phyloP scores from a whole-genome alignment of 92 coral and sea anemone species.

The Micromussa lordhowensis region DNA sequence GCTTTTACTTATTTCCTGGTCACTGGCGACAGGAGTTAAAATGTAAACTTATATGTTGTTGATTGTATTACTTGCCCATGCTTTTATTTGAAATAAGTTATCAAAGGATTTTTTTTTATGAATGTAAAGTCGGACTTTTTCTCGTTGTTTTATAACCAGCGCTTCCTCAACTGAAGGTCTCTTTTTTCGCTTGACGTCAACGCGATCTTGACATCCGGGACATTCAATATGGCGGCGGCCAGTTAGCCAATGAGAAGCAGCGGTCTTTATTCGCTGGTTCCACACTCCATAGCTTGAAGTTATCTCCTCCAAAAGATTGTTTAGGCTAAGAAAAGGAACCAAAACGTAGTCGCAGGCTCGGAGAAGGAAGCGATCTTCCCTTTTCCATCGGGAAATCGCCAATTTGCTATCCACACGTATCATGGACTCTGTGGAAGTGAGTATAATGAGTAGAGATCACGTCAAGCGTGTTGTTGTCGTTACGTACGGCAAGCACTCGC shows the following conservation, averaged over 20 bases:
- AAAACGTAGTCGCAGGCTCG: conserved; percentile 91
- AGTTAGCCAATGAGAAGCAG: conserved; percentile 99
- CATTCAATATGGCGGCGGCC: conserved; percentile 98
- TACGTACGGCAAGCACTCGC: conserved; percentile 96
- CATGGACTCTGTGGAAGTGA: conserved; percentile 96
- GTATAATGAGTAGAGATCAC: conserved; percentile 69
- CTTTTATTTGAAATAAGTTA: not conserved
- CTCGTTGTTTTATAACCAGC: not conserved
- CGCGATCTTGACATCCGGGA: conserved; percentile 86
- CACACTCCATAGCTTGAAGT: conserved; percentile 93
- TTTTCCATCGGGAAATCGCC: conserved; percentile 98
- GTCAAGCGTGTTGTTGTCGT: conserved; percentile 88
- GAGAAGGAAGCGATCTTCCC: conserved; percentile 93
- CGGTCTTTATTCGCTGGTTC: conserved; percentile 96
- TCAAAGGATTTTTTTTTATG: not conserved
- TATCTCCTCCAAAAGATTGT: conserved; percentile 73
- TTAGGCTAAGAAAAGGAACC: conserved; percentile 56
- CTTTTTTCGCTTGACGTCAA: conserved; percentile 28
- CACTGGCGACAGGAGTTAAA: not conserved
- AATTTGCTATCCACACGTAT: conserved; percentile 67
- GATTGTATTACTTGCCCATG: not conserved
- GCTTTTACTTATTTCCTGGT: too few species aligned
- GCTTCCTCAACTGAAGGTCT: not conserved
- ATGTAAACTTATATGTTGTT: not conserved
- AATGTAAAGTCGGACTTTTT: not conserved